phyloP scores from a whole-genome alignment of 2,888 invertebrate genomes.

The Cyrtodaria siliqua region DNA sequence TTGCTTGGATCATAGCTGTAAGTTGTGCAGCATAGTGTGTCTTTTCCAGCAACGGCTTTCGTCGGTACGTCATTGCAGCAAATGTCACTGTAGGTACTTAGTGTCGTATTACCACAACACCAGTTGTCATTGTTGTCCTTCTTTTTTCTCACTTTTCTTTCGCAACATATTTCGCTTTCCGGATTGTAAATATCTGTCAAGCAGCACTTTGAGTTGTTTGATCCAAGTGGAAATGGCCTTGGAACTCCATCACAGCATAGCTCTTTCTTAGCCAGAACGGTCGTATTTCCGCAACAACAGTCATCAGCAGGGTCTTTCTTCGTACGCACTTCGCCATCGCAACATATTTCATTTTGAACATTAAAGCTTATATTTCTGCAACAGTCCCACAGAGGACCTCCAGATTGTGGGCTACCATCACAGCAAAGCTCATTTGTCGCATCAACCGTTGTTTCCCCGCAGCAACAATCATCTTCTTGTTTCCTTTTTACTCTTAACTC shows the following conservation, averaged over 20 bases:
- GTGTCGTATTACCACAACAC: constrained; percentile 49
- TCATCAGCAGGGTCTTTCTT: constrained; percentile 43
- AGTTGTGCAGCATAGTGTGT: constrained; percentile 39
- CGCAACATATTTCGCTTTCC: constrained; percentile 41
- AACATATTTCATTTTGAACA: constrained; percentile 37
- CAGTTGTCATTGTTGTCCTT: constrained; percentile 48
- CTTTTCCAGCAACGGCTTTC: constrained; percentile 31
- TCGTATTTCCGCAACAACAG: constrained; percentile 47
- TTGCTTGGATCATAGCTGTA: constrained; percentile 39
- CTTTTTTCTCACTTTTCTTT: constrained; percentile 42
- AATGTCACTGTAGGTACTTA: constrained; percentile 34
- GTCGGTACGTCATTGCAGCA: constrained; percentile 53
- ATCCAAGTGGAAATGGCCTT: constrained; percentile 30
- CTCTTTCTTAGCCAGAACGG: constrained; percentile 24
- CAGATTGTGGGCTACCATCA: constrained; percentile 38
- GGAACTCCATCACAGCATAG: constrained; percentile 50
- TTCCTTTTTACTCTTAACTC: constrained; percentile 30
- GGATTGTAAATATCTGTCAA: constrained; percentile 39
- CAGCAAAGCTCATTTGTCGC: constrained; percentile 48
- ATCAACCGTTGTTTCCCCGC: constrained; percentile 53
- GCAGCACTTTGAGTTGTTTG: constrained; percentile 45
- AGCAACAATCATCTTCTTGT: constrained; percentile 49
- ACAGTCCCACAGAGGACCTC: constrained; percentile 38
- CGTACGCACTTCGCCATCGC: constrained; percentile 35
- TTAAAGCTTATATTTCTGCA: constrained; percentile 47